phyloP scores from a whole-genome alignment of 2,797 vertebrate genomes.

The Lepus townsendii region DNA sequence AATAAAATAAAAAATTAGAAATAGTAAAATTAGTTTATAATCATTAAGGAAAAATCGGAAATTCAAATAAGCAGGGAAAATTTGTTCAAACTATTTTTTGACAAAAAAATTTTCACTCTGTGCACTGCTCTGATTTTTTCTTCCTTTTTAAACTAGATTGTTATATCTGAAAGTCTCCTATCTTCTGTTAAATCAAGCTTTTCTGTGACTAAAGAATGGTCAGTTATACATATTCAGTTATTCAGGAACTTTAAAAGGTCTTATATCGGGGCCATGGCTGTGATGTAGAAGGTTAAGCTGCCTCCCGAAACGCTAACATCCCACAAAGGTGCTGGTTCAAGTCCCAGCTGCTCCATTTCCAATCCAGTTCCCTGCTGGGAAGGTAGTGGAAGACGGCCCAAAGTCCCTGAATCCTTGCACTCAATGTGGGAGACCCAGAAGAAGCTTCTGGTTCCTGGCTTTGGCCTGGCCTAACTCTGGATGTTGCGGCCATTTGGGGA shows the following conservation, averaged over 20 bases:
- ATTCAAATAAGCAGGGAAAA: not conserved
- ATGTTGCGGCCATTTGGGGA: too few species aligned
- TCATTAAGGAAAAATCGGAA: conserved; percentile 44
- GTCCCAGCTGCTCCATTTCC: too few species aligned
- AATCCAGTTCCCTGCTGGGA: too few species aligned
- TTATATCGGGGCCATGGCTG: not conserved
- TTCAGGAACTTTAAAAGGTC: not conserved
- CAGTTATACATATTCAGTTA: not conserved
- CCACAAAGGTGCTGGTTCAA: too few species aligned
- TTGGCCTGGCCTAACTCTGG: too few species aligned
- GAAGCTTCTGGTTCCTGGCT: too few species aligned
- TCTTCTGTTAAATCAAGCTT: conserved; percentile 23
- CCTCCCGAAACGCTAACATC: too few species aligned
- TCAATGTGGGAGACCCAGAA: too few species aligned
- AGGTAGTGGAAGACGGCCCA: too few species aligned
- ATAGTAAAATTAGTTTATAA: conserved; percentile 23
- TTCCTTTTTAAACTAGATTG: not conserved
- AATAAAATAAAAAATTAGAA: too few species aligned
- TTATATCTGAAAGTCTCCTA: conserved; percentile 34
- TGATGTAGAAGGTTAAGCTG: too few species aligned
- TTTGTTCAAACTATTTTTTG: conserved; percentile 9
- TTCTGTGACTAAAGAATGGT: not conserved
- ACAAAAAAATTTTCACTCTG: conserved; percentile 18
- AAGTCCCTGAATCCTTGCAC: too few species aligned
- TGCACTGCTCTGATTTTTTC: not conserved